Evolutionary conservation across 2,888 invertebrate species (phyloP), one percentile per base, ranked within the genome.

Genomic region (Cryptocephalus moraei): DNA sequence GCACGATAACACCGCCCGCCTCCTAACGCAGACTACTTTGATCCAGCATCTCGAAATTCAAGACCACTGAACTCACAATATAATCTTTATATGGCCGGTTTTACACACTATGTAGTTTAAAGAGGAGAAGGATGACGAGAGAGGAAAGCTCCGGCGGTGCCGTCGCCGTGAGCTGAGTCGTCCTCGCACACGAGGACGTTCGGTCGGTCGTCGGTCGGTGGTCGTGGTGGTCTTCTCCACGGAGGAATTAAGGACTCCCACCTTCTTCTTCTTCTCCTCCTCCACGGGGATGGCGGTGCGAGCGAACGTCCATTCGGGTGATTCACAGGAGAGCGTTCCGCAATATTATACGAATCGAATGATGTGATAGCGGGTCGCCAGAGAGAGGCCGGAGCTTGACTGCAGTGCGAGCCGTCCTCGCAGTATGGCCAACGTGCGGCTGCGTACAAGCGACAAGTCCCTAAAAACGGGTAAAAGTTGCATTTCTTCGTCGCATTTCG

Each of bases 61-160:
- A 55, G 55, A 55, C 55, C 55, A 55, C 53, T 55, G 55, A 55
- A 55, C 55, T 55, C 55, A 55, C 55, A 55, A 53, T 55, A 22
- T 22, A 53, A 55, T 55, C 55, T 55, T 55, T 55, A 53, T 44
- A 45, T 49, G 47, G 53, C 49, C 55, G 34, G 50, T 41, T 53
- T 55, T 39, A 55, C 53, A 45, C 50, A n/a, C n/a, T n/a, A n/a
- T n/a, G n/a, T 38, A 36, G 41, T 41, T 43, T 32, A 47, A 52
- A 51, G 32, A 39, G 45, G 49, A 31, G 33, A 34, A 33, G 34
- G 13, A 45, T 33, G 10, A n/a, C n/a, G n/a, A 22, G 22, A 22
- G 22, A 6, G 6, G 6, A 22, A 13, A 12, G 40, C 40, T 12
- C 22, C n/a, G 31, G 39, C 39, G 39, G 13, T 39, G 22, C 22